These are phyloP conservation scores for Yponomeuta plumbellus DNA, from an alignment of 2,888 invertebrate genomes.

Conservation along the genomic window DNA sequence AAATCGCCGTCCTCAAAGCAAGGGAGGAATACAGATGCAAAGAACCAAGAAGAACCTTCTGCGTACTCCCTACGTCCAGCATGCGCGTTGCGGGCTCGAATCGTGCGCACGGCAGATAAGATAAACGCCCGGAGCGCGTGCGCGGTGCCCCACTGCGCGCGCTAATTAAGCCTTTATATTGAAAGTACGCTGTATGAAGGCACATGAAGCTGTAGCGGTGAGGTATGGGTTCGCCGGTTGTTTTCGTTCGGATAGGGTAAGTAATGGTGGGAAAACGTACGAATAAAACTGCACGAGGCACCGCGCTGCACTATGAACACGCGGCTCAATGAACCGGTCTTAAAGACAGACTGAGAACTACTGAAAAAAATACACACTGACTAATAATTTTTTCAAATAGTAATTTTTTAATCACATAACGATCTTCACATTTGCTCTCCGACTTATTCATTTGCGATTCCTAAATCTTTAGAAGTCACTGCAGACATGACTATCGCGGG, in stretches of 20 bases:
- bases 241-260: neutral
- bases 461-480: no score
- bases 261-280: neutral
- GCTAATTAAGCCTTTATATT: constrained; percentile 70
- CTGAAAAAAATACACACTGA: no score
- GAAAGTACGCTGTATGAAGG: constrained; percentile 12
- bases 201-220: neutral
- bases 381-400: no score
- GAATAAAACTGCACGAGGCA: neutral
- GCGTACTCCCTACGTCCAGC: neutral
- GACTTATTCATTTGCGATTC: no score
- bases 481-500: no score
- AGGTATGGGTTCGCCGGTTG: neutral
- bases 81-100: constrained; percentile 18
- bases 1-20: no score
- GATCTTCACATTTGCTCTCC: no score
- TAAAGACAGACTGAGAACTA: no score
- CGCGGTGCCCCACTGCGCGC: constrained; percentile 59
- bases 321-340: neutral
- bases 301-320: neutral
- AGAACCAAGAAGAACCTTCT: neutral
- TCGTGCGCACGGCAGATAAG: constrained; percentile 24
- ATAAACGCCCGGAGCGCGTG: constrained; percentile 42
- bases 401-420: no score
- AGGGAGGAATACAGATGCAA: no score